Base-by-base conservation (phyloP, 2,888 invertebrate genomes). In the Resseliella maxima region DNA sequence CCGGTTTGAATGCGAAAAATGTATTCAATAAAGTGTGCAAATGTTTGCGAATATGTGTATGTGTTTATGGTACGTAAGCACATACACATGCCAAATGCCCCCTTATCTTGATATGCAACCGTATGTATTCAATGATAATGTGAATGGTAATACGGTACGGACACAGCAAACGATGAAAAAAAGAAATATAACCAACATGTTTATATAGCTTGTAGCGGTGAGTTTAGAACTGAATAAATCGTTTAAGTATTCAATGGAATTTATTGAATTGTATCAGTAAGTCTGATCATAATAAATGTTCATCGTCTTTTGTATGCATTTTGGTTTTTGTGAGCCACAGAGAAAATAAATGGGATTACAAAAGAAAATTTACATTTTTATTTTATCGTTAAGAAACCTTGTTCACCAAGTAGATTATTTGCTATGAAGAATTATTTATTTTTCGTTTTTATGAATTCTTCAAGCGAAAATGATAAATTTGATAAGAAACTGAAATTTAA, bases 211-310 rank as follows among this genome's bases (percentile, higher is more conserved):
- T 2, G 72, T n/a, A 72, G n/a, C 31, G 72, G 72, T 72, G 72
- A 72, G 72, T 72, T 72, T 72, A 0, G 72, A 72, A 72, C 31
- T 72, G 72, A 35, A 72, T 72, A 31, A 72, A 72, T 31, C 72
- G 72, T 31, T 72, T 72, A 31, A n/a, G n/a, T 35, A 72, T 72
- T 72, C 72, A 72, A 72, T 15, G 72, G 72, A 72, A 72, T 72
- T n/a, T 72, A 72, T 72, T 72, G 72, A 72, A 72, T 31, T 72
- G 72, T 72, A 72, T 72, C 72, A 72, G 72, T 15, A 31, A 72
- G 72, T 72, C 31, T 5, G 72, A 72, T 72, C 72, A 72, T 72
- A 72, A 72, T 72, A 72, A 72, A 72, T 72, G 72, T 35, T 72
- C 72, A 31, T 72, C 72, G 72, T 27, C 72, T 72, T 72, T 72